phyloP scores from a whole-genome alignment of 2,888 invertebrate genomes.

The Mythimna ferrago region DNA sequence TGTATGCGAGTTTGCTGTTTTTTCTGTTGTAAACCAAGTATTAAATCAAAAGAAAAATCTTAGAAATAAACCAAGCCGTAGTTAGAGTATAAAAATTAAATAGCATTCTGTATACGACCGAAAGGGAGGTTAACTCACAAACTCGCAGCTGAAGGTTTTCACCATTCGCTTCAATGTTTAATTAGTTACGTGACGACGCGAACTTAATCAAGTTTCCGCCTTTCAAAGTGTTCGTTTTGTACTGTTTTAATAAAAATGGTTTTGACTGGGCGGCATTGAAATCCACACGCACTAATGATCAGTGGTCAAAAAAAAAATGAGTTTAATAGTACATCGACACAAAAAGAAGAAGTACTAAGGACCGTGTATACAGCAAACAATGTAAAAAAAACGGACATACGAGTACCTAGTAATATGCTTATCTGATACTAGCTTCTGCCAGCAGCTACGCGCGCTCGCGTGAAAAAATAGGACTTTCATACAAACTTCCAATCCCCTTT shows the following conservation, averaged over 20 bases:
- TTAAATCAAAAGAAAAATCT: background rate
- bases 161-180: constrained; percentile 42
- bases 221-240: constrained; percentile 37
- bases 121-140: constrained; percentile 39
- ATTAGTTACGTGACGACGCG: constrained; percentile 44
- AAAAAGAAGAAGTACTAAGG: too few relatives aligned
- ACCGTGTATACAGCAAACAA: background rate
- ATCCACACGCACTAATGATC: background rate
- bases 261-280: constrained; percentile 20
- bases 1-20: background rate
- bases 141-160: constrained; percentile 41
- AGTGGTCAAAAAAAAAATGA: too few relatives aligned
- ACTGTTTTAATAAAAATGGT: constrained; percentile 11
- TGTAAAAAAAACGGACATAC: too few relatives aligned
- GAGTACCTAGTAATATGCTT: too few relatives aligned
- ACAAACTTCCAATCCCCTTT: too few relatives aligned
- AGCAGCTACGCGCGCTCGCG: too few relatives aligned
- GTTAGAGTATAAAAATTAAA: background rate
- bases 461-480: too few relatives aligned
- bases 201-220: constrained; percentile 52
- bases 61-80: background rate
- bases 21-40: background rate
- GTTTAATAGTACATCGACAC: too few relatives aligned
- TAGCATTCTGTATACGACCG: constrained; percentile 4
- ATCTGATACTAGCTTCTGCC: too few relatives aligned